A percentile compares a stretch with the other conserved stretches of the same genome.
Conservation (phyloP, 2,113 vertebrate species). For the Tamias sibiricus region DNA sequence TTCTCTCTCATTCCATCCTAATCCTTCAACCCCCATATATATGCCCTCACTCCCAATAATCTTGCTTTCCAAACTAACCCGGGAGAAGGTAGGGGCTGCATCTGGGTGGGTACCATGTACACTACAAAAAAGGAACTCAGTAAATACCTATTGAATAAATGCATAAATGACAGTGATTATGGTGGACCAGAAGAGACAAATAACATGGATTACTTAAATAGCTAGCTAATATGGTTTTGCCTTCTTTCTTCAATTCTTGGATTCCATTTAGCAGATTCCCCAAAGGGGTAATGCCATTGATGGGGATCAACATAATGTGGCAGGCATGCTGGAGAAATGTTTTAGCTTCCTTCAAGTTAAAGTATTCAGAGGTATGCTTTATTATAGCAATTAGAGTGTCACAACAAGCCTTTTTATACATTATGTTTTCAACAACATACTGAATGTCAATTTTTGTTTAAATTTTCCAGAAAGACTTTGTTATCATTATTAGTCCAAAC, state of each 20-base stretch:
- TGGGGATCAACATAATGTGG: not conserved
- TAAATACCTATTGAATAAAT: not conserved
- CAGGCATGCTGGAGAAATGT: not conserved
- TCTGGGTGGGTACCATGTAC: not conserved
- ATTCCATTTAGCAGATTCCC: not conserved
- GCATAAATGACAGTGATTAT: not conserved
- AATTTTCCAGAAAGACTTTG: not conserved
- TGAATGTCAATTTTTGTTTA: not conserved
- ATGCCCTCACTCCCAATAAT: not conserved
- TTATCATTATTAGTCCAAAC: not conserved
- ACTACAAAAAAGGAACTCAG: not conserved
- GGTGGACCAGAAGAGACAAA: not conserved
- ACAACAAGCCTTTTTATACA: not conserved
- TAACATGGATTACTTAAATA: not conserved
- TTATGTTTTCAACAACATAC: not conserved
- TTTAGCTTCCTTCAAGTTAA: not conserved
- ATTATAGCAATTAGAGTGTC: not conserved
- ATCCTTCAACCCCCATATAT: not conserved
- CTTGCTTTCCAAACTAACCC: not conserved
- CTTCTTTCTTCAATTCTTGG: not conserved
- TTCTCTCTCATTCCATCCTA: not conserved
- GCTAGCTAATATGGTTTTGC: not conserved
- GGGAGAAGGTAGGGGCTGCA: not conserved
- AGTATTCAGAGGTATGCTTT: not conserved
- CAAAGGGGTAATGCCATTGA: not conserved